phyloP scores from a whole-genome alignment of 1,140 invertebrate species.

The Tetragonula clypearis region DNA sequence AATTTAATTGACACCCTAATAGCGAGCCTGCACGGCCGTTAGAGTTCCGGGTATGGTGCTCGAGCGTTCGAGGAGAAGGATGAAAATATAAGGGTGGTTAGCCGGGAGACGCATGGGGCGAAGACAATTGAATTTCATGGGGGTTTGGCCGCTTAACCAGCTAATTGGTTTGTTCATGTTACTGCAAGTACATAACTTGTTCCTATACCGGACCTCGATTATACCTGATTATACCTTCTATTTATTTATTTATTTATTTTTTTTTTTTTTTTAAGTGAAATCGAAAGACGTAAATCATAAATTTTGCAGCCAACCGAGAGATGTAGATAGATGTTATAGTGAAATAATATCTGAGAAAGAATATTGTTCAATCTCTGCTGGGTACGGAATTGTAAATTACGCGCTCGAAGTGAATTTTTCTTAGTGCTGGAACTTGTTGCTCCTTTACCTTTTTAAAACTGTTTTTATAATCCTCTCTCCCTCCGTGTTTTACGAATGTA shows the following conservation, averaged over 20 bases:
- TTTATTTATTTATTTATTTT: too few species aligned
- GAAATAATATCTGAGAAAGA: neutral
- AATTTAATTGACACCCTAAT: constrained; percentile 81
- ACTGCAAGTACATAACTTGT: constrained; percentile 70
- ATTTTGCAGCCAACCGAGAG: neutral
- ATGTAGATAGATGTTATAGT: too few species aligned
- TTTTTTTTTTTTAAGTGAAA: neutral
- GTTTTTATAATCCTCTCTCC: neutral
- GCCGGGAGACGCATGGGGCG: constrained; percentile 74
- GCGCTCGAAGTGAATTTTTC: neutral
- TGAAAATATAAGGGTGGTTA: constrained; percentile 80
- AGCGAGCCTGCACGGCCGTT: constrained; percentile 72
- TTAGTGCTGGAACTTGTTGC: neutral
- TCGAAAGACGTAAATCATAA: too few species aligned
- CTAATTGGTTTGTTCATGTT: constrained; percentile 80
- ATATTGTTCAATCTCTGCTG: neutral
- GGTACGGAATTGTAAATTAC: neutral
- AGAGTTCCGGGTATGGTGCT: constrained; percentile 63
- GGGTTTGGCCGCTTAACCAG: constrained; percentile 80
- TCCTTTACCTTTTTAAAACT: neutral
- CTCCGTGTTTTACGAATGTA: neutral
- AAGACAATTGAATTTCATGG: constrained; percentile 82
- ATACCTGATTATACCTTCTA: neutral
- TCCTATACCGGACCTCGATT: constrained; percentile 11
- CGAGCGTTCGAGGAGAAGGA: constrained; percentile 61